A percentile compares a stretch with the other conserved stretches of the same genome.
These are phyloP conservation scores for Parazoanthus atlanticus DNA, from an alignment of 92 coral and sea anemone genomes.

Conservation along the genomic window DNA sequence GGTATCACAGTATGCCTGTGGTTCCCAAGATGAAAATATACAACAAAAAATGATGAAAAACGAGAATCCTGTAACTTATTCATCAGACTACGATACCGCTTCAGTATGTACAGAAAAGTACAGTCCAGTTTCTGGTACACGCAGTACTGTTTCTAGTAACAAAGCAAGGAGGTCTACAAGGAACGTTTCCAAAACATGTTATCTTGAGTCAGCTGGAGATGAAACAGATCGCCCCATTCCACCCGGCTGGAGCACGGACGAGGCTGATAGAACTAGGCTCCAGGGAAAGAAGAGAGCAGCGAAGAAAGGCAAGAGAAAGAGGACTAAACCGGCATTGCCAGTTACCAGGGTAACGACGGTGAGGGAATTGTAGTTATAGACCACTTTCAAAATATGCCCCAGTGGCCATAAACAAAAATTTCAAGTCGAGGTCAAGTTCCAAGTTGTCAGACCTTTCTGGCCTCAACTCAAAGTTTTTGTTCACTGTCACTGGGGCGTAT, in stretches of 20 bases:
- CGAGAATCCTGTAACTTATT: neutral
- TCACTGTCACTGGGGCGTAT: too few species aligned
- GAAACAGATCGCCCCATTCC: constrained; percentile 17
- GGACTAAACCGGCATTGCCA: neutral
- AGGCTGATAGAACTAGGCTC: neutral
- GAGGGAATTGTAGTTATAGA: neutral
- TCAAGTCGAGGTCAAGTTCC: too few species aligned
- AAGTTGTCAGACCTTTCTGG: too few species aligned
- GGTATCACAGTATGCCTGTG: neutral
- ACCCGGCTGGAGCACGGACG: constrained; percentile 2
- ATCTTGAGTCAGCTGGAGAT: neutral
- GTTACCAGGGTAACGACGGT: constrained; percentile 18
- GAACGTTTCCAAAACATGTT: neutral
- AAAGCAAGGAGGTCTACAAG: neutral
- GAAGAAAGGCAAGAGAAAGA: neutral
- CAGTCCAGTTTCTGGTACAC: neutral
- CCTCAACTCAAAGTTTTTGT: too few species aligned
- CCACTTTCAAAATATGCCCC: neutral
- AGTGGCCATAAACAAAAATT: too few species aligned
- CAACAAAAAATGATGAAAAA: neutral
- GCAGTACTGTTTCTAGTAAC: neutral
- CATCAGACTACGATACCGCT: neutral
- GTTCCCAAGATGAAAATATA: neutral
- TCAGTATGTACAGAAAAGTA: constrained; percentile 20
- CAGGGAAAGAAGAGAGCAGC: neutral